Evolutionary conservation across 2,113 vertebrate species (phyloP), one percentile per base, ranked within the genome.

Genomic region (Neomonachus schauinslandi): DNA sequence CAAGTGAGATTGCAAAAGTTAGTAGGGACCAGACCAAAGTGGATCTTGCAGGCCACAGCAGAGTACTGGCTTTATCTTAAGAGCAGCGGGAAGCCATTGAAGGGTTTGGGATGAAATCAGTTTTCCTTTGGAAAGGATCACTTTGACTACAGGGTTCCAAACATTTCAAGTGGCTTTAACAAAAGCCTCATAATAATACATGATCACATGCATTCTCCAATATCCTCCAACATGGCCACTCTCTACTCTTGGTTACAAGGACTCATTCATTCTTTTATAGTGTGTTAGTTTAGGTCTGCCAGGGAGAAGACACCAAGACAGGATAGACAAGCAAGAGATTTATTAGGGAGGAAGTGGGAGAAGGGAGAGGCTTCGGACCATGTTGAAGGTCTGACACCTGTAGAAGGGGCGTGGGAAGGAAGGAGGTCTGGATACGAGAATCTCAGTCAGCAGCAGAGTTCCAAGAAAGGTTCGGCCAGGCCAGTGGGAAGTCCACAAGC

Each of bases 161-260:
- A 93, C 79, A 59, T 77, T 89, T 85, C n/a, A 82, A 93, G 77
- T 65, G 72, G 19, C 36, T 96, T 95, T 89, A 86, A 77, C 42
- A 84, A 91, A 95, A 61, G 24, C 53, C 59, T 89, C 49, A 42
- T 80, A 85, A 67, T 57, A 84, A 90, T 33, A 87, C 96, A 61
- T 55, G 7, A 89, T 89, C 59, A 90, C n/a, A 69, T 7, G 22
- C 4, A 33, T 53, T 55, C 86, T 65, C 51, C 26, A 36, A 1
- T 85, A 39, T 79, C 72, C 88, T 91, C 9, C 36, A 83, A 80
- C 55, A 84, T 19, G 61, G 55, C n/a, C 28, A 42, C 59, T 81
- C 65, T 89, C 33, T 49, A 91, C 42, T 84, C 81, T 61, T 55
- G 76, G 46, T 91, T n/a, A 89, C 15, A 69, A 87, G 61, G 42